Evolutionary conservation across 2,113 vertebrate genomes (phyloP).

Genomic region (Phodopus roborovskii): DNA sequence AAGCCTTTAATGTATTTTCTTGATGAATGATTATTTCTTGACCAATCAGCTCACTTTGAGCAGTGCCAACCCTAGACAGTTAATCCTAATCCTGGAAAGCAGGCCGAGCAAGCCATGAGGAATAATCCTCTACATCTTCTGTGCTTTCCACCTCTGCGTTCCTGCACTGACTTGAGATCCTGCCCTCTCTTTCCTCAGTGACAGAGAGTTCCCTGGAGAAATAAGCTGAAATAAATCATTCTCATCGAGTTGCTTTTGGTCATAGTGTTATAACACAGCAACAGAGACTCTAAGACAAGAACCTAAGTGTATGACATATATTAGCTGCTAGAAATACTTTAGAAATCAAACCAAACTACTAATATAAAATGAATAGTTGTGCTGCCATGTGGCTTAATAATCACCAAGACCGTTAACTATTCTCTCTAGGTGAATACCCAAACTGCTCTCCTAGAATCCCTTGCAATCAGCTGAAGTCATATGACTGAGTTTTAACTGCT

Average conservation of each 20-base stretch:
- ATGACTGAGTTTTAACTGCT: neutral
- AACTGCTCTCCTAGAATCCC: neutral
- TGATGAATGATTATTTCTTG: neutral
- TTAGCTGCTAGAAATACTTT: neutral
- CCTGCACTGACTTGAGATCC: neutral
- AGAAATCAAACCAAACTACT: neutral
- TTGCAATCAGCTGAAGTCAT: neutral
- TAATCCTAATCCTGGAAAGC: neutral
- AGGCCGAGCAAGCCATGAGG: neutral
- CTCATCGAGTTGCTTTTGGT: neutral
- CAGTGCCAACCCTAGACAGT: neutral
- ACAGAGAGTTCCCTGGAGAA: neutral
- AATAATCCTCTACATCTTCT: neutral
- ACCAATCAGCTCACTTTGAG: neutral
- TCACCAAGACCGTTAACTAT: neutral
- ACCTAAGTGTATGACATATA: neutral
- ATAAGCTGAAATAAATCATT: neutral
- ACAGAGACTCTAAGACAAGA: neutral
- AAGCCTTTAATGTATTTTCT: neutral
- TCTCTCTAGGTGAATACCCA: neutral
- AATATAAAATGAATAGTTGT: slow-evolving; percentile 12
- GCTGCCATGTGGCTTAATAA: neutral
- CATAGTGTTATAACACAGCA: neutral
- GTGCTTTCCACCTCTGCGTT: neutral
- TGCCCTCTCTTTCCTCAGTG: neutral